phyloP scores from a whole-genome alignment of 2,797 vertebrate genomes.

The Hippoglossus hippoglossus region DNA sequence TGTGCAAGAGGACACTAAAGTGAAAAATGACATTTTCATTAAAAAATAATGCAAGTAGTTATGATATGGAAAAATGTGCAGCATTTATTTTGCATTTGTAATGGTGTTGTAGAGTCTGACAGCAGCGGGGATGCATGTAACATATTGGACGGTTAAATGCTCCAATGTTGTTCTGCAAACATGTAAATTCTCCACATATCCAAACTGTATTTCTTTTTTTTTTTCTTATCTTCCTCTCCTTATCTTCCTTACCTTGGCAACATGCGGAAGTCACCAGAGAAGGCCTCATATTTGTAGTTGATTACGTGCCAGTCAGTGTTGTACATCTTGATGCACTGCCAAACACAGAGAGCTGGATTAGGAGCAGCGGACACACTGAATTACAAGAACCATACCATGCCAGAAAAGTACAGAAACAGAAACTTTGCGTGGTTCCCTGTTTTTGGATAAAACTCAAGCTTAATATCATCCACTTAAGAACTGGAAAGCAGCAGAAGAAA shows the following conservation, averaged over 20 bases:
- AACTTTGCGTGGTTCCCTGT: background rate
- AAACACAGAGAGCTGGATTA: conserved; percentile 69
- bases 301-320: conserved; percentile 95
- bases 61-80: too few species aligned
- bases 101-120: too few species aligned
- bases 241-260: conserved; percentile 90
- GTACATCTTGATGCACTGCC: conserved; percentile 97
- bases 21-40: too few species aligned
- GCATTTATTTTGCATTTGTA: too few species aligned
- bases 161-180: background rate
- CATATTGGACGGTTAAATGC: conserved; percentile 5
- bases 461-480: background rate
- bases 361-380: conserved; percentile 24
- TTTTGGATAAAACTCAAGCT: background rate
- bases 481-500: background rate
- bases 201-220: conserved; percentile 6
- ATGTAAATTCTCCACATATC: background rate
- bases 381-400: conserved; percentile 21
- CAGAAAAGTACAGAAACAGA: background rate
- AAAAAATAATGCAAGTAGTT: too few species aligned
- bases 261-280: conserved; percentile 95
- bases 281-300: conserved; percentile 98
- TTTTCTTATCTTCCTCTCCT: background rate
- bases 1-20: too few species aligned
- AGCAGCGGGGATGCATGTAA: background rate